phyloP scores from a whole-genome alignment of 1,140 invertebrate genomes.

The Pseudomyrmex gracilis region DNA sequence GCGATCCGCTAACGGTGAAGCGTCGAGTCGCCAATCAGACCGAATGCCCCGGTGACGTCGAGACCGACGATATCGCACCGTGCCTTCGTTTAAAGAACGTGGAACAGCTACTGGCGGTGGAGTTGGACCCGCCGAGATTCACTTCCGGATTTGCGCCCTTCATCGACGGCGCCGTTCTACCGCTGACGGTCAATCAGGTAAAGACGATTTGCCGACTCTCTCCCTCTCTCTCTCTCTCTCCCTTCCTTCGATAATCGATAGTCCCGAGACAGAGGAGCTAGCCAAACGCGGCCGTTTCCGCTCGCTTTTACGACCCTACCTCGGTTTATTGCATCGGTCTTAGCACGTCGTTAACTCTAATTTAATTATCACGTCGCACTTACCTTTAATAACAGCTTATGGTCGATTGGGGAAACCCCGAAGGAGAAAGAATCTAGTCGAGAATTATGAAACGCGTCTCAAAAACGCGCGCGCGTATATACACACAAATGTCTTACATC shows the following conservation, averaged over 20 bases:
- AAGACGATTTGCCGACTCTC: slow-evolving; percentile 12
- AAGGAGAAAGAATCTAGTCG: not conserved
- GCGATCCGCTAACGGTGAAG: slow-evolving; percentile 93
- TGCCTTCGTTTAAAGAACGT: slow-evolving; percentile 92
- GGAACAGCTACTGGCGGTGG: slow-evolving; percentile 89
- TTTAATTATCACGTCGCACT: not conserved
- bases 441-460: too few species aligned
- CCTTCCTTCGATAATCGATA: slow-evolving; percentile 26
- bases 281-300: not conserved
- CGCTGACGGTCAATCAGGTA: slow-evolving; percentile 78
- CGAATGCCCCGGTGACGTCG: slow-evolving; percentile 91
- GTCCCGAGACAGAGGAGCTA: not conserved
- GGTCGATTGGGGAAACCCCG: not conserved
- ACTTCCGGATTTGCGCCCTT: slow-evolving; percentile 95
- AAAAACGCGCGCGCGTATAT: too few species aligned
- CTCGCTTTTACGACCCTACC: slow-evolving; percentile 11
- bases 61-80: slow-evolving; percentile 92
- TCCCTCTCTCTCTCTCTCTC: too few species aligned
- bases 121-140: slow-evolving; percentile 92
- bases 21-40: slow-evolving; percentile 92
- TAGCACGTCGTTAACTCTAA: slow-evolving; percentile 22
- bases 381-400: slow-evolving; percentile 25
- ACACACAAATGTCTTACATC: too few species aligned
- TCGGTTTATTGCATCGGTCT: slow-evolving; percentile 23
- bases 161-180: slow-evolving; percentile 93